Base-by-base conservation (phyloP, 2,888 invertebrate species). In the Euspilapteryx auroguttella region DNA sequence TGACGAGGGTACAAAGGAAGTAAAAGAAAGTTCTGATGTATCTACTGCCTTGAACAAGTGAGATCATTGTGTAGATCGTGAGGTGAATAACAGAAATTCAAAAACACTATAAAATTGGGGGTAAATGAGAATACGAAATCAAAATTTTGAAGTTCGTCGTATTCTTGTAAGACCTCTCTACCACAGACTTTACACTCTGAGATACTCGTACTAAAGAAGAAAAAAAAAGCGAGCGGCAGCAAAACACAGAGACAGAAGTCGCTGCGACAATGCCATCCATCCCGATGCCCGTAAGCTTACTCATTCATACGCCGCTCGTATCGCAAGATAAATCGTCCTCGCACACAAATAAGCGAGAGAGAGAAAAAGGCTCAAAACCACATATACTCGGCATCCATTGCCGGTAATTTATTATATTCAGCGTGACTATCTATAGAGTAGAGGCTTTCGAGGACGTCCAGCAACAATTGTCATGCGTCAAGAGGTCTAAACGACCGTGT, bases 321-420 rank as follows among this genome's bases (percentile, higher is more conserved):
- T 63, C 55, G 47, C 43, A 69, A 71, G 69, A 71, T 68, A 66
- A 65, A 73, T 73, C 61, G 61, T 65, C 55, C 49, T 48, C 40
- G 52, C 54, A 62, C 55, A 66, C 64, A 66, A 68, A 69, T 66
- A 68, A 59, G 61, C 50, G 43, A 52, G 47, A 47, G 52, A 48
- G 49, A 51, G 45, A 47, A 51, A 28, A 29, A 20, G 17, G 29
- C 21, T 27, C 27, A 25, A 47, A 44, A 49, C 35, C 27, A 44
- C 35, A 35, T 50, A 51, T 52, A 47, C 45, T 50, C n/a, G 17
- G 8, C 17, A 17, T 5, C 5, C 17, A 5, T 17, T 8, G 17
- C 17, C 5, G 46, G 62, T 66, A 61, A 73, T 73, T 73, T 75
- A 71, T 73, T 71, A 68, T 65, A 62, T 65, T 59, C 63, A 53